A percentile compares a stretch with the other conserved stretches of the same genome.
Conservation (phyloP, 2,888 invertebrate genomes). For the Drosophila quinaria region DNA sequence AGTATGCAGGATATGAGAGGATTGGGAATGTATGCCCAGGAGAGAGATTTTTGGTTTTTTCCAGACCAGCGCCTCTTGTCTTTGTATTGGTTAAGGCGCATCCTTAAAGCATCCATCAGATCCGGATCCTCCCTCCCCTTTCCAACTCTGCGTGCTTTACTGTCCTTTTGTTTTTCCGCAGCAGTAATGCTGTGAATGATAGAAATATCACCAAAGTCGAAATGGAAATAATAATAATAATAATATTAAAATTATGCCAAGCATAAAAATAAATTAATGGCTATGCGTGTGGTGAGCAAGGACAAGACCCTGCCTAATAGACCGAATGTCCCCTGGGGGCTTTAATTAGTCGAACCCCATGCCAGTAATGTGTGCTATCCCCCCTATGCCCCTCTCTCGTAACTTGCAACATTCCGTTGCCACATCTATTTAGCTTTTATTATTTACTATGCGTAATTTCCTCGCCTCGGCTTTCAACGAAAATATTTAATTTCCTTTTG, state of each 20-base stretch:
- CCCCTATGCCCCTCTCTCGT: constrained; percentile 1
- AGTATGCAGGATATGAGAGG: constrained; percentile 36
- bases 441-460: constrained; percentile 73
- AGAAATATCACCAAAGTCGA: constrained; percentile 39
- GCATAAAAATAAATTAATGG: constrained; percentile 79
- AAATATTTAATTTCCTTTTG: constrained; percentile 72
- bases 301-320: constrained; percentile 69
- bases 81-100: constrained; percentile 60
- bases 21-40: constrained; percentile 53
- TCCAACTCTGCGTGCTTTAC: constrained; percentile 46
- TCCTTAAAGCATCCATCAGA: constrained; percentile 64
- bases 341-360: constrained; percentile 62
- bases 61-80: constrained; percentile 52
- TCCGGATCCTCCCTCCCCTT: constrained; percentile 8
- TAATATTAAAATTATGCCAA: constrained; percentile 75
- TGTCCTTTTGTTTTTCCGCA: constrained; percentile 34
- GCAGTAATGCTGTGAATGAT: constrained; percentile 28
- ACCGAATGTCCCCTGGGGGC: constrained; percentile 32
- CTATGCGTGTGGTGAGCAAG: constrained; percentile 58
- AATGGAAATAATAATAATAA: constrained; percentile 44
- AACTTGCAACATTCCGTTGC: constrained; percentile 23
- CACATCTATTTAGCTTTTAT: constrained; percentile 58
- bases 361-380: constrained; percentile 5
- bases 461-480: constrained; percentile 50
- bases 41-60: constrained; percentile 77